A percentile compares a stretch with the other conserved stretches of the same genome.
phyloP scores from a whole-genome alignment of 2,113 vertebrate genomes.

The Clinocottus analis region DNA sequence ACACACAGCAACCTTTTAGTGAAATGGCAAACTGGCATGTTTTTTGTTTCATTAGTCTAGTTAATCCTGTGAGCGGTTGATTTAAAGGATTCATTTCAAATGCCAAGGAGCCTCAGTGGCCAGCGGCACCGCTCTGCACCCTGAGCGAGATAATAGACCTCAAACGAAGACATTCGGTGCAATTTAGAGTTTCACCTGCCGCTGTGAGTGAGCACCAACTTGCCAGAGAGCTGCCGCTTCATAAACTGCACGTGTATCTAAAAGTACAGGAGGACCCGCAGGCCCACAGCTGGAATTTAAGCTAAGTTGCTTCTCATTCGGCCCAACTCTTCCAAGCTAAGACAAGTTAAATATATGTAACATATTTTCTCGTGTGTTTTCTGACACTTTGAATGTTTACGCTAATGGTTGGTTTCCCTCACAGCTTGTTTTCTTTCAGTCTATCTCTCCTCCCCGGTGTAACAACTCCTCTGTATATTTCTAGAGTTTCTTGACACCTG shows the following conservation, averaged over 20 bases:
- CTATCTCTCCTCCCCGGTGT: constrained; percentile 29
- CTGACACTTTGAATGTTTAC: constrained; percentile 63
- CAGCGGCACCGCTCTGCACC: neutral
- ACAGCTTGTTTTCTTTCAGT: constrained; percentile 54
- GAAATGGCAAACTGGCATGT: constrained; percentile 64
- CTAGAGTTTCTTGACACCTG: constrained; percentile 28
- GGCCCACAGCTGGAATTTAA: constrained; percentile 55
- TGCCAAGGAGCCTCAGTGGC: constrained; percentile 48
- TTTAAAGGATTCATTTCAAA: constrained; percentile 78
- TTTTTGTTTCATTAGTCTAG: constrained; percentile 66
- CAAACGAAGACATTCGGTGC: constrained; percentile 24
- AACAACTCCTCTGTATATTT: constrained; percentile 17
- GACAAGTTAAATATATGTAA: constrained; percentile 58
- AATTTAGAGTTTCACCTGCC: constrained; percentile 51
- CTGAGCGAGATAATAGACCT: constrained; percentile 52
- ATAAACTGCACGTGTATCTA: constrained; percentile 62
- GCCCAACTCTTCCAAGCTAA: constrained; percentile 47
- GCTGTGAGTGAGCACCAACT: constrained; percentile 41
- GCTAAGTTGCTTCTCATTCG: constrained; percentile 46
- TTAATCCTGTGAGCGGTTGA: constrained; percentile 69
- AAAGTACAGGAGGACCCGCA: constrained; percentile 23
- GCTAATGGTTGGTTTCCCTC: constrained; percentile 48
- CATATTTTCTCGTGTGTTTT: constrained; percentile 53
- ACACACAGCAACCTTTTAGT: constrained; percentile 58
- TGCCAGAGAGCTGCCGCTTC: constrained; percentile 24